Conservation (phyloP, 2,113 vertebrate species). For the Guaruba guarouba region DNA sequence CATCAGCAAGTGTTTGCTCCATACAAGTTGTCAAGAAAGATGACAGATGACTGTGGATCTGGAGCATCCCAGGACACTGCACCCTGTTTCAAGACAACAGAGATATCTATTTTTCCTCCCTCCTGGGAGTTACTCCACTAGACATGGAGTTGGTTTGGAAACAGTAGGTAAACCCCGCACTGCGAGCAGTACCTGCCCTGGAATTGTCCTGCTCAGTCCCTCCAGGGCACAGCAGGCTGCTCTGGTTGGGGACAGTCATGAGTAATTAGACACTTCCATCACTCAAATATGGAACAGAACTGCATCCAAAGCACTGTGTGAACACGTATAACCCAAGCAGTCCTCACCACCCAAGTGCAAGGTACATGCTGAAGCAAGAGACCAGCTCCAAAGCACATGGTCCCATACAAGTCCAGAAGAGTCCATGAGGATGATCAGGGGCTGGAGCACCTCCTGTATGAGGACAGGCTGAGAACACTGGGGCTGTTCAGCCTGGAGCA, state of each 20-base stretch:
- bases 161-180: neutral
- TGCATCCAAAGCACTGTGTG: neutral
- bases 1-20: neutral
- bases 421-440: neutral
- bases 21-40: neutral
- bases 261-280: neutral
- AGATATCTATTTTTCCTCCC: neutral
- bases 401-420: neutral
- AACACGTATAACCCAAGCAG: accelerated
- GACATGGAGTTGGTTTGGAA: neutral
- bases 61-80: neutral
- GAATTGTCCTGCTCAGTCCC: neutral
- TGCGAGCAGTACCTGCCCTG: neutral
- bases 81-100: neutral
- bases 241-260: neutral
- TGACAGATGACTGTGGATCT: neutral
- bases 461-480: neutral
- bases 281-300: neutral
- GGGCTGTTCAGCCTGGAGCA: neutral
- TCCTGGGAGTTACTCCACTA: neutral
- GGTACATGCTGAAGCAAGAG: neutral
- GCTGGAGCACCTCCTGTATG: neutral
- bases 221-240: neutral
- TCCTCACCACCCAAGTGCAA: accelerated
- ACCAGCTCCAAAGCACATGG: neutral